A percentile compares a stretch with the other conserved stretches of the same genome.
These are phyloP conservation scores for Mayetiola destructor DNA, from an alignment of 2,888 invertebrate species.

Conservation along the genomic window DNA sequence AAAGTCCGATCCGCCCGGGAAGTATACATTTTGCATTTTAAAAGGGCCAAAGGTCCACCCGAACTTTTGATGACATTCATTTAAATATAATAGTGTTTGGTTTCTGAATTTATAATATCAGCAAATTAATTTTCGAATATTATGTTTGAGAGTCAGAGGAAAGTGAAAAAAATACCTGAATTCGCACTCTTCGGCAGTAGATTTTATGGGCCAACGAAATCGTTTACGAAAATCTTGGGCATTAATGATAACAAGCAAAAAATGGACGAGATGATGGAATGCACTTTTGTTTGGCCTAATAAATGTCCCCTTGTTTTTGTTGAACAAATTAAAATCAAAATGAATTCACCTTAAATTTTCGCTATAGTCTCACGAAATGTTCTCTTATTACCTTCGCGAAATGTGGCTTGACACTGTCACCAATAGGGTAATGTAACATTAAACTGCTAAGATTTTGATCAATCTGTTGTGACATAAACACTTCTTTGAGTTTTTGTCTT, in stretches of 20 bases:
- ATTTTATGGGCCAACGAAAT: not conserved
- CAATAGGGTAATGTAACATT: not conserved
- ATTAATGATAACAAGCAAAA: not conserved
- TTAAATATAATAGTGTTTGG: not conserved
- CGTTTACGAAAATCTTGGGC: not conserved
- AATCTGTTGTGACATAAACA: not conserved
- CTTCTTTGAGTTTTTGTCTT: not conserved
- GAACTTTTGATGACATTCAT: not conserved
- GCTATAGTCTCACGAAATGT: too few relatives aligned
- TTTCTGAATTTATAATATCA: too few relatives aligned
- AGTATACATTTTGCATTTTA: not conserved
- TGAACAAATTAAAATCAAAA: too few relatives aligned
- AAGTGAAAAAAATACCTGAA: too few relatives aligned
- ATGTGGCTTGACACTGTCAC: not conserved
- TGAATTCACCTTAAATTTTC: too few relatives aligned
- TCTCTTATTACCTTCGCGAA: not conserved
- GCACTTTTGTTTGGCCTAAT: not conserved
- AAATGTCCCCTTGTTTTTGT: not conserved
- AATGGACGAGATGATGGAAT: not conserved
- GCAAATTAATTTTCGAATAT: too few relatives aligned
- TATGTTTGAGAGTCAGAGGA: too few relatives aligned
- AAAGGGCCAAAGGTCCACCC: not conserved
- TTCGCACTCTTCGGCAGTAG: not conserved
- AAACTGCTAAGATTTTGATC: not conserved
- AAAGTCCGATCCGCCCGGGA: not conserved